A percentile compares a stretch with the other conserved stretches of the same genome.
These are phyloP conservation scores for Chondrosia reniformis DNA, from an alignment of 37 sponge, comb jelly and placozoan species.

Conservation along the genomic window DNA sequence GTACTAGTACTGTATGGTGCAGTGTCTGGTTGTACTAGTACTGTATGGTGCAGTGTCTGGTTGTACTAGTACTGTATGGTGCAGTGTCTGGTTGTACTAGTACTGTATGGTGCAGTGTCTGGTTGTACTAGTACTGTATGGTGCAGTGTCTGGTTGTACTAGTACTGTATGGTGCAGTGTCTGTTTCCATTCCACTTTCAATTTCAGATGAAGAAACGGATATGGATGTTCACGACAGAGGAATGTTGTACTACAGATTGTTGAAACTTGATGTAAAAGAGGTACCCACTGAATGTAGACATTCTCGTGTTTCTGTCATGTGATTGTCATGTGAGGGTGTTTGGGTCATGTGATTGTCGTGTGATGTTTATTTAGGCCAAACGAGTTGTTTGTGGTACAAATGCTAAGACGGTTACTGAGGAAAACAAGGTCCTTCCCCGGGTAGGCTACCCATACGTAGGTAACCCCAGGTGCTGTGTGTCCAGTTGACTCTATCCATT, in stretches of 20 bases:
- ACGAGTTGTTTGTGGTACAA: constrained; percentile 56
- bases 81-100: too few species aligned
- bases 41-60: too few species aligned
- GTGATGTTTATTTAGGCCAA: constrained; percentile 22
- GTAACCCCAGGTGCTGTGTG: not conserved
- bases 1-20: too few species aligned
- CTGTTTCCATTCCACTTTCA: too few species aligned
- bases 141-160: too few species aligned
- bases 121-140: too few species aligned
- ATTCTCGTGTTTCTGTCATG: too few species aligned
- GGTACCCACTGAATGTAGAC: not conserved
- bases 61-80: too few species aligned
- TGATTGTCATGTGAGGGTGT: not conserved
- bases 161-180: too few species aligned
- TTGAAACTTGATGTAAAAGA: constrained; percentile 70
- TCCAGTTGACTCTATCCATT: not conserved
- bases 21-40: too few species aligned
- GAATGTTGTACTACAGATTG: constrained; percentile 88
- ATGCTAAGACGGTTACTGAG: constrained; percentile 30
- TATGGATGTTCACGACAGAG: constrained; percentile 91
- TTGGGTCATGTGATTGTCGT: not conserved
- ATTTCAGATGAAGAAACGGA: constrained; percentile 92
- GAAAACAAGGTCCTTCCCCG: constrained; percentile 61
- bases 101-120: too few species aligned
- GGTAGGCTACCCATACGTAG: constrained; percentile 25